Evolutionary conservation across 2,113 vertebrate species (phyloP), one percentile per base, ranked within the genome.

Genomic region (Dromas ardeola): DNA sequence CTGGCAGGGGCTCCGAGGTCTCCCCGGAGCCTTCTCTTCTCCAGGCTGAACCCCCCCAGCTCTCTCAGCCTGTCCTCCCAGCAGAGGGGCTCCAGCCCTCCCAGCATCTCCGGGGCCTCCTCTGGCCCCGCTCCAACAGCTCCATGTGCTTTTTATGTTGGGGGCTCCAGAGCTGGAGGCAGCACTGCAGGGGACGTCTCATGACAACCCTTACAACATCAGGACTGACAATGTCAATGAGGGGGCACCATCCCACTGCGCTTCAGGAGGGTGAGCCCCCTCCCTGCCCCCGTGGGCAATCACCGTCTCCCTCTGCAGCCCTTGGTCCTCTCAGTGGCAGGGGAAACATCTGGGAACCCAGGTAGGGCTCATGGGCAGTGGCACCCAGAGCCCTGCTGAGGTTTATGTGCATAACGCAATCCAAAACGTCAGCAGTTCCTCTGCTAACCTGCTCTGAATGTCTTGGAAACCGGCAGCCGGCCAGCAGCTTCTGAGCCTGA

Each of bases 331-430:
- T 1, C 34, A 9, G 36, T 9, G 50, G 32, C n/a, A 12, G 14
- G 45, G 70, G 22, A 18, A 27, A 2, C 0, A 2, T 2, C 65
- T 23, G 42, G 22, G 42, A 17, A 21, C 6, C n/a, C 65, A 5
- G 26, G 42, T 25, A 10, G 59, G 63, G 43, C 30, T 53, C 40
- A 5, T 2, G 3, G 56, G 40, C n/a, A 18, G 50, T 10, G 1
- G 53, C 59, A 52, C 34, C 22, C 16, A 2, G 7, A 53, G 67
- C 56, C 2, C 40, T 2, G 5, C 58, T 13, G 42, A 32, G 10
- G 27, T 7, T 53, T 11, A 18, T 7, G n/a, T 2, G 2, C 61
- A 11, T 4, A 5, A 19, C 3, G 10, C 55, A 42, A 0, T 36
- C 45, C 87, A 13, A 13, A 50, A 25, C 5, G 0, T 2, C 38